Conservation (phyloP, 2,797 vertebrate species). For the Anas flavirostris region DNA sequence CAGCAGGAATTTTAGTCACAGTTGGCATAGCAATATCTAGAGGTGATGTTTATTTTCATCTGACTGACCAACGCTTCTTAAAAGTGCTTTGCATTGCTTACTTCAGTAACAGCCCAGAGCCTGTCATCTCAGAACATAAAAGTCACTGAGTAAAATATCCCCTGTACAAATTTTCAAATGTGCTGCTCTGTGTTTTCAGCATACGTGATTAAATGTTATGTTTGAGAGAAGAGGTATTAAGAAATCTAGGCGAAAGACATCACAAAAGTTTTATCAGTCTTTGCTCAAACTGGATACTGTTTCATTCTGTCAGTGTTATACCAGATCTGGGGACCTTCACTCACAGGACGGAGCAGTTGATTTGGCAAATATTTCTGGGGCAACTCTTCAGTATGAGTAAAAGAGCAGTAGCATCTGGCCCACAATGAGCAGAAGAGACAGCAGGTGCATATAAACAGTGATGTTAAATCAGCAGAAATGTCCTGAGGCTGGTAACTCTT, state of each 20-base stretch:
- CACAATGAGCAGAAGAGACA: background rate
- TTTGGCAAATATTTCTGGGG: background rate
- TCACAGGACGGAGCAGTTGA: background rate
- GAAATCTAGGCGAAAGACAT: background rate
- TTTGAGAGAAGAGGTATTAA: background rate
- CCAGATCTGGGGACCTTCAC: background rate
- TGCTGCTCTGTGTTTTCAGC: background rate
- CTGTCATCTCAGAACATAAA: background rate
- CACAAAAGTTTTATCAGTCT: background rate
- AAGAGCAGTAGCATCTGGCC: background rate
- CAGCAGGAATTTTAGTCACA: background rate
- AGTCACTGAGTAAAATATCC: background rate
- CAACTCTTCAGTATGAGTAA: background rate
- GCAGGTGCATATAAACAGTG: background rate
- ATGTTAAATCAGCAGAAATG: background rate
- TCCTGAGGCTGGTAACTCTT: background rate
- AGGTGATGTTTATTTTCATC: background rate
- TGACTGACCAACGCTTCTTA: background rate
- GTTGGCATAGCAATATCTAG: background rate
- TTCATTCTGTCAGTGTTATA: background rate
- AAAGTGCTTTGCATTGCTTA: background rate
- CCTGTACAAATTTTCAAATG: background rate
- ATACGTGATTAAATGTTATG: background rate
- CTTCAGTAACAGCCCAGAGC: background rate
- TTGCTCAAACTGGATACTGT: background rate